Percentiles rank a stretch among this genome's conserved stretches.
phyloP scores from a whole-genome alignment of 2,797 vertebrate genomes.

The Gymnothorax javanicus region DNA sequence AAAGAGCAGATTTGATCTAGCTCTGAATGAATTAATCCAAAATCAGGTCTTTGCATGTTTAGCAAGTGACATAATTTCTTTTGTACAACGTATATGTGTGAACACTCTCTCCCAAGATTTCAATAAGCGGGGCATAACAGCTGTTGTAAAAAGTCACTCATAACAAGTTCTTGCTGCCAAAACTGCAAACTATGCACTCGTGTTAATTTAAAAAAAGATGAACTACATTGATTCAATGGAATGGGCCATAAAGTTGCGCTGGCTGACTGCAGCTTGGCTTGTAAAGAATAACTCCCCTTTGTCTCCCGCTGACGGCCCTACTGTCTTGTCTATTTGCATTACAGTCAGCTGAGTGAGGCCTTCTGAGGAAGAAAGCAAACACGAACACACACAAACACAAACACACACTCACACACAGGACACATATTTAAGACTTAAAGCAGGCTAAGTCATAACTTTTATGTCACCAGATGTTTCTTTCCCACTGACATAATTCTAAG shows the following conservation, averaged over 20 bases:
- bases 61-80: background rate
- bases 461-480: too few species aligned
- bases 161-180: background rate
- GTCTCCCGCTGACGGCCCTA: background rate
- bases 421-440: too few species aligned
- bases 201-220: background rate
- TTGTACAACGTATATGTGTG: background rate
- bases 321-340: background rate
- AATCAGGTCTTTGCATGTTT: background rate
- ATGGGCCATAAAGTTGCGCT: background rate
- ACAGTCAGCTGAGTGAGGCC: background rate
- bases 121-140: background rate
- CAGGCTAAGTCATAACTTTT: too few species aligned
- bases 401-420: too few species aligned
- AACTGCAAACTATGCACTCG: background rate
- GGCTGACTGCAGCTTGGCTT: background rate
- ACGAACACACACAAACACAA: too few species aligned
- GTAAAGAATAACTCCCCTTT: background rate
- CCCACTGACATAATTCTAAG: too few species aligned
- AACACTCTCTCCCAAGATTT: too few species aligned
- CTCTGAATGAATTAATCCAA: background rate
- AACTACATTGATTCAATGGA: background rate
- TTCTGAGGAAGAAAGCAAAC: background rate
- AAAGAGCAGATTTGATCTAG: too few species aligned
- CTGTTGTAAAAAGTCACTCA: background rate